Base-by-base conservation (phyloP, 2,113 vertebrate species). In the Isichthys henryi region DNA sequence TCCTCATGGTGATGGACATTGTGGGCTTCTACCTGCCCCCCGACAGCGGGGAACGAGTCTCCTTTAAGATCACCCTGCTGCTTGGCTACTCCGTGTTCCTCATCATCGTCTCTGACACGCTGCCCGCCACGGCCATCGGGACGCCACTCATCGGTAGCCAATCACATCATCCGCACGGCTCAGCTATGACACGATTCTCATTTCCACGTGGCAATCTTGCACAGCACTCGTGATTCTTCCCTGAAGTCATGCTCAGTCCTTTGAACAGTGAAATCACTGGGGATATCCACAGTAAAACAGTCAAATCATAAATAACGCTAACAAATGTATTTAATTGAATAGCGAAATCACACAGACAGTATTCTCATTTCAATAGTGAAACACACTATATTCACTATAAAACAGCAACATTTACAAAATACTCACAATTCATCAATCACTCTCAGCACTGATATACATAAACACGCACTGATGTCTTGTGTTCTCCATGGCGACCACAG, bases 71-170 rank as follows among this genome's bases (percentile, higher is more conserved):
- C 95, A 99, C 98, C 0, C 95, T 99, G 58, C 96, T 99, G 88
- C 95, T 99, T 90, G 98, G 98, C 21, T 99, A 99, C 93, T 99
- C 98, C 0, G 98, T 99, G 91, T 99, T 99, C 94, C 97, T 99
- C 92, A 99, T 99, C 94, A 99, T 99, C 0, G 98, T 99, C 1
- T 99, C 98, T 0, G 98, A 99, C 94, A 99, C 98, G 0, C 93
- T 99, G 90, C 98, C 98, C 0, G 97, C 98, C 48, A 99, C 98
- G 0, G 97, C 98, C 0, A 98, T 99, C 0, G 98, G 98, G 90
- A 99, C 98, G 0, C 98, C 98, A 0, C 93, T 99, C 88, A 99
- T 99, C 92, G 96, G 98, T 99, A 95, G 6, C 31, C 74, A 43
- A 8, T 80, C 31, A 17, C 15, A 43, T 43, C 74, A 80, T 80